Evolutionary conservation across 64 coral and sea anemone genomes (phyloP).

Genomic region (Platygyra sinensis): DNA sequence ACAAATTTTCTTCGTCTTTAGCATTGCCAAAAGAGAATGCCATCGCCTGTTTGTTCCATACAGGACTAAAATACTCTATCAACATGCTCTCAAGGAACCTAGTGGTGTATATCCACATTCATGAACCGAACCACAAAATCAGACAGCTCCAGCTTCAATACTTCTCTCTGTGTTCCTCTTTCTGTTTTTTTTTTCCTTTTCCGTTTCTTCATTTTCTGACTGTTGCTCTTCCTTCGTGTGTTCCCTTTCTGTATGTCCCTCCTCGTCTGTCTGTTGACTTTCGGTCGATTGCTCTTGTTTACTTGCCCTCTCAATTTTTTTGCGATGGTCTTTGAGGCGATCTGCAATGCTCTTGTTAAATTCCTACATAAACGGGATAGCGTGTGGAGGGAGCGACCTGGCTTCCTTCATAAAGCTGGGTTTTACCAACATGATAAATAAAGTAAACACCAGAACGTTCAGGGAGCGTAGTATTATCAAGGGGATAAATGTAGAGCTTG

Average conservation of each 20-base stretch:
- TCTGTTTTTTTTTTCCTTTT: no score
- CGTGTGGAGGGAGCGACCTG: not conserved
- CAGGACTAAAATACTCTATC: not conserved
- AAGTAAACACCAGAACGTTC: not conserved
- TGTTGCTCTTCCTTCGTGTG: no score
- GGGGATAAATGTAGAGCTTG: not conserved
- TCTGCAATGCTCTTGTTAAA: not conserved
- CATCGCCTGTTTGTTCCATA: not conserved
- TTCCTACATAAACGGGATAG: not conserved
- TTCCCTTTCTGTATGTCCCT: no score
- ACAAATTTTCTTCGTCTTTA: not conserved
- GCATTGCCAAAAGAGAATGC: not conserved
- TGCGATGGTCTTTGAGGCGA: no score
- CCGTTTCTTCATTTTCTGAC: no score
- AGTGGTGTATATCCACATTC: no score
- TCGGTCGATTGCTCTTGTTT: no score
- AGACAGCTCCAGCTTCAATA: no score
- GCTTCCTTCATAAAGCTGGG: not conserved
- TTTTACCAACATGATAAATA: not conserved
- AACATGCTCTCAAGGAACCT: not conserved
- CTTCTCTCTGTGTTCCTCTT: no score
- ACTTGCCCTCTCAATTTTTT: not conserved
- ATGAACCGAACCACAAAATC: no score
- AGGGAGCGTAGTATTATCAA: not conserved
- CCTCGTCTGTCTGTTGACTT: no score